Conservation (phyloP, 2,888 invertebrate species). For the Apodemia duryi region DNA sequence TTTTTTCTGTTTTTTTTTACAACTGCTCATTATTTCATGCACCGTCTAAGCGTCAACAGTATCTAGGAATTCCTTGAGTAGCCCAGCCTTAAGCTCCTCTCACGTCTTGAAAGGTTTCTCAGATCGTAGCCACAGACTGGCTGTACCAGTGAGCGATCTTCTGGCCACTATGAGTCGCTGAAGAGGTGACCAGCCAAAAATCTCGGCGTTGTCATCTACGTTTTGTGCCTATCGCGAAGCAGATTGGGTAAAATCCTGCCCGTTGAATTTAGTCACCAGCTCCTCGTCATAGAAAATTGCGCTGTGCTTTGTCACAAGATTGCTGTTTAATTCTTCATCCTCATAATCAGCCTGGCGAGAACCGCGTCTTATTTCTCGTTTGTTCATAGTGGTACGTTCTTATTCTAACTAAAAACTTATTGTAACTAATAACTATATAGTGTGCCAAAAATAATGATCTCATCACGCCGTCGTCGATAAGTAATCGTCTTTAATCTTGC, state of each 20-base stretch:
- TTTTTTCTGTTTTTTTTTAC: conserved; percentile 29
- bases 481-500: background rate
- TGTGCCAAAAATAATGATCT: background rate
- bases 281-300: background rate
- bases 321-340: background rate
- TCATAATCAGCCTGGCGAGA: conserved; percentile 3
- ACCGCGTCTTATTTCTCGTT: background rate
- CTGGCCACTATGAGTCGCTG: conserved; percentile 24
- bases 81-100: background rate
- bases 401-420: background rate
- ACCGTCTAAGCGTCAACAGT: conserved; percentile 12
- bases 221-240: conserved; percentile 21
- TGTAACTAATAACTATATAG: background rate
- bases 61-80: background rate
- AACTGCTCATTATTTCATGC: conserved; percentile 30
- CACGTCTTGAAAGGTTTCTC: background rate
- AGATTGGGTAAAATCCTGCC: background rate
- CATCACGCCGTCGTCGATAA: background rate
- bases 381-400: background rate
- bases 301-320: background rate
- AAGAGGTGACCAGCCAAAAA: conserved; percentile 24
- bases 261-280: background rate
- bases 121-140: background rate
- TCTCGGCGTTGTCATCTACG: conserved; percentile 26
- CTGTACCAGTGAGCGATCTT: conserved; percentile 17